Percentiles rank a stretch among this genome's conserved stretches.
Conservation (phyloP, 1,140 invertebrate genomes). For the Drosophila virilis region DNA sequence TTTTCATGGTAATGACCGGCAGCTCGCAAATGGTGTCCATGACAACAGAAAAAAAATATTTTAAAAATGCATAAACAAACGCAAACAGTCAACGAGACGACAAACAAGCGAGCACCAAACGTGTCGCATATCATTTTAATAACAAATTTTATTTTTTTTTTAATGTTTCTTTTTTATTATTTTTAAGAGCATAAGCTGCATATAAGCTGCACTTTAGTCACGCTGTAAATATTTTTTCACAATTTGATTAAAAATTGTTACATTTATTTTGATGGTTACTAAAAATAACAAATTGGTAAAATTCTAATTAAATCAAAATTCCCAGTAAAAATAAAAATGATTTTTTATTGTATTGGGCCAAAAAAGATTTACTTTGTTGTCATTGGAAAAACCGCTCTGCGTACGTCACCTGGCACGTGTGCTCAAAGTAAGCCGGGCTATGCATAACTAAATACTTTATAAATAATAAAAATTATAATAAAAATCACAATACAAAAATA, state of each 20-base stretch:
- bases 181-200: conserved; percentile 2
- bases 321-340: too few species aligned
- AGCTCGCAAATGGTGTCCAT: conserved; percentile 57
- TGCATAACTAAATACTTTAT: too few species aligned
- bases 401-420: too few species aligned
- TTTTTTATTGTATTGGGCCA: too few species aligned
- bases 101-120: conserved; percentile 35
- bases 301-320: too few species aligned
- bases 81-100: conserved; percentile 43
- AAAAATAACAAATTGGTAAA: background rate
- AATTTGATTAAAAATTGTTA: background rate
- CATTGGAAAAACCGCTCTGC: too few species aligned
- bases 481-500: too few species aligned
- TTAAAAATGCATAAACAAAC: conserved; percentile 63
- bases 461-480: too few species aligned
- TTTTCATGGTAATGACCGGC: conserved; percentile 70
- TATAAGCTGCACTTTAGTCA: background rate
- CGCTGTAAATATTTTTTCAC: background rate
- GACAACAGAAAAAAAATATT: conserved; percentile 56
- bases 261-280: background rate
- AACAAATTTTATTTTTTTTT: conserved; percentile 43
- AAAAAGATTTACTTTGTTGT: too few species aligned
- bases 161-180: conserved; percentile 9
- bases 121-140: conserved; percentile 54
- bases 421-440: too few species aligned